A percentile compares a stretch with the other conserved stretches of the same genome.
phyloP scores from a whole-genome alignment of 2,113 vertebrate species.

The Emydocephalus ijimae region DNA sequence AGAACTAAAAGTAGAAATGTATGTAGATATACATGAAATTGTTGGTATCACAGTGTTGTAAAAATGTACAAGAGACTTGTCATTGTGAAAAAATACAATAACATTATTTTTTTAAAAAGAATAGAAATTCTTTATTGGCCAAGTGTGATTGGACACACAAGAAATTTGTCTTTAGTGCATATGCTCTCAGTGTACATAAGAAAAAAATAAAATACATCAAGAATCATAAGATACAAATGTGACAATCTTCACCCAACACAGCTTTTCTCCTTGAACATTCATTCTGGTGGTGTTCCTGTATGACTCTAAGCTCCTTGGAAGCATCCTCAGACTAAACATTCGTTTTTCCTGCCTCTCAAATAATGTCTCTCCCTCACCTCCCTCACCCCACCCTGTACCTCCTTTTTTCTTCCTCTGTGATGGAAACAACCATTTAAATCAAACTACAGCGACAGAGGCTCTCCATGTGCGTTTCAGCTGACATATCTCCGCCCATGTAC shows the following conservation, averaged over 20 bases:
- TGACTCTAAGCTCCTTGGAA: neutral
- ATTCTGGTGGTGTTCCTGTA: neutral
- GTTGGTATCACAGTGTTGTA: no score
- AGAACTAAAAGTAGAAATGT: no score
- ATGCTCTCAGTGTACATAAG: no score
- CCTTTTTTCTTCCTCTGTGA: neutral
- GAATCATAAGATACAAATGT: neutral
- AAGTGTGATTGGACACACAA: no score
- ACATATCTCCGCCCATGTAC: neutral
- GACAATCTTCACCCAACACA: neutral
- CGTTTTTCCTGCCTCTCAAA: neutral
- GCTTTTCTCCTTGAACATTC: neutral
- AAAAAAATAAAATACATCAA: no score
- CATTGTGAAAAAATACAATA: no score
- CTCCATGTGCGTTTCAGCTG: slow-evolving; percentile 9
- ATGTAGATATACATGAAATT: no score
- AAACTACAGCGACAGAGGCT: neutral
- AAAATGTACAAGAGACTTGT: no score
- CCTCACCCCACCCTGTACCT: no score
- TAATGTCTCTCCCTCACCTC: neutral
- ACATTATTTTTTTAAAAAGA: no score
- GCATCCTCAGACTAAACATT: neutral
- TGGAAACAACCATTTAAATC: neutral
- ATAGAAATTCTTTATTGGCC: no score
- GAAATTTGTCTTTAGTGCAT: no score